Percentiles rank a stretch among this genome's conserved stretches.
These are phyloP conservation scores for Trididemnum clinides DNA, from an alignment of 23 tunicate species.

Conservation along the genomic window DNA sequence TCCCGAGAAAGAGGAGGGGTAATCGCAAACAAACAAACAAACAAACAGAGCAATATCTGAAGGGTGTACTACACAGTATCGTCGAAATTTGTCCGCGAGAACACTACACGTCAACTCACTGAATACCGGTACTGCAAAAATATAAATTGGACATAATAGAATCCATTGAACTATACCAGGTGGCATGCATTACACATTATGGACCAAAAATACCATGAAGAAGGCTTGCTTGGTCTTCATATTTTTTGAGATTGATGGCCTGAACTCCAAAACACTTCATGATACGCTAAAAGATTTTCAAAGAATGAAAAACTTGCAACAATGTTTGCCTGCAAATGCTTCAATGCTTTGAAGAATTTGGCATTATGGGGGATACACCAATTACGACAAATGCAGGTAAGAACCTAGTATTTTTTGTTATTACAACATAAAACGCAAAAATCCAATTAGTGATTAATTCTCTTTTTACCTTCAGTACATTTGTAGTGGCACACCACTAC, in stretches of 20 bases:
- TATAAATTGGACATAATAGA: not conserved
- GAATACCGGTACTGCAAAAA: not conserved
- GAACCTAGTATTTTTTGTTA: not conserved
- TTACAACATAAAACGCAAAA: not conserved
- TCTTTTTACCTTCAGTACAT: not conserved
- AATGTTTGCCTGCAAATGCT: not conserved
- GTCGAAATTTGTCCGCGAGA: not conserved
- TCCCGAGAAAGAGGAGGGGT: no score
- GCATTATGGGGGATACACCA: not conserved
- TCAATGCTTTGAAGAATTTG: not conserved
- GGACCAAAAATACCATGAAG: not conserved
- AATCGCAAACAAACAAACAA: not conserved
- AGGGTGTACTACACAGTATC: not conserved
- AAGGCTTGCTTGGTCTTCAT: not conserved
- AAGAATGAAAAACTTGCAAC: not conserved
- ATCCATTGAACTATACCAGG: not conserved
- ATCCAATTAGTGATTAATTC: not conserved
- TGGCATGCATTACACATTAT: not conserved
- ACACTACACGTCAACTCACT: not conserved
- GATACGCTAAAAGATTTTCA: not conserved
- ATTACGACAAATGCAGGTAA: conserved; percentile 10
- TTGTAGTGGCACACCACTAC: not conserved
- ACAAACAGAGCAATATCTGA: not conserved
- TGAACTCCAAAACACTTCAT: not conserved
- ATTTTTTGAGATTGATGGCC: not conserved